Conservation (phyloP, 2,113 vertebrate genomes). For the Bufo bufo region DNA sequence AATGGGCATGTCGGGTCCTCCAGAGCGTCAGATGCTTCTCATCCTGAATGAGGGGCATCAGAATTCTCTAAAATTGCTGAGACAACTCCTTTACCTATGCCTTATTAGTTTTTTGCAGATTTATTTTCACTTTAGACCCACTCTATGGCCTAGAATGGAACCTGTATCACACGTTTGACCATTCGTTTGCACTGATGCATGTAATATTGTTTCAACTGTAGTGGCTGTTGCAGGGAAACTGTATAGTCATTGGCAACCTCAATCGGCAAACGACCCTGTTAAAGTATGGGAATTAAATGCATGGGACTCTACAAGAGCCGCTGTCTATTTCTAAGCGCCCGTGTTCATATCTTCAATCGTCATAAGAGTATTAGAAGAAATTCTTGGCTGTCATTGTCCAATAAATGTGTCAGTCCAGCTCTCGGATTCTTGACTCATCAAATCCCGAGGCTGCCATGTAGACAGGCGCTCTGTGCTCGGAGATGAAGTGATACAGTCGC, state of each 20-base stretch:
- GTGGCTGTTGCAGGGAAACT: background rate
- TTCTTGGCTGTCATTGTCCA: conserved; percentile 27
- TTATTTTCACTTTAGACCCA: too few species aligned
- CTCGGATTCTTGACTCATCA: conserved; percentile 32
- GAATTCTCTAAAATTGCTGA: too few species aligned
- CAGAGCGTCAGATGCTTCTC: background rate
- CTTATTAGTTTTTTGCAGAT: too few species aligned
- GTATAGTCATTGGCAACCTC: background rate
- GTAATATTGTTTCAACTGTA: background rate
- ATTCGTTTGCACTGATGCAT: background rate
- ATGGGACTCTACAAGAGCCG: background rate
- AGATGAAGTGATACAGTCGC: conserved; percentile 30
- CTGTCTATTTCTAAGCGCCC: background rate
- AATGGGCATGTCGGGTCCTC: too few species aligned
- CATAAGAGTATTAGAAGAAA: conserved; percentile 22
- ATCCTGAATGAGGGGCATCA: too few species aligned
- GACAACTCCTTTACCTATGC: too few species aligned
- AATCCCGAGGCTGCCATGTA: background rate
- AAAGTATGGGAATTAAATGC: too few species aligned
- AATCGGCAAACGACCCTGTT: too few species aligned
- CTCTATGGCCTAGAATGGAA: too few species aligned
- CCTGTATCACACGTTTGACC: background rate
- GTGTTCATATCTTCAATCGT: conserved; percentile 5
- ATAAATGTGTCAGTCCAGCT: conserved; percentile 17
- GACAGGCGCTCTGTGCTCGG: background rate